Evolutionary conservation across 2,113 vertebrate genomes (phyloP), one percentile per base, ranked within the genome.

Genomic region (Protomyctophum bolini): DNA sequence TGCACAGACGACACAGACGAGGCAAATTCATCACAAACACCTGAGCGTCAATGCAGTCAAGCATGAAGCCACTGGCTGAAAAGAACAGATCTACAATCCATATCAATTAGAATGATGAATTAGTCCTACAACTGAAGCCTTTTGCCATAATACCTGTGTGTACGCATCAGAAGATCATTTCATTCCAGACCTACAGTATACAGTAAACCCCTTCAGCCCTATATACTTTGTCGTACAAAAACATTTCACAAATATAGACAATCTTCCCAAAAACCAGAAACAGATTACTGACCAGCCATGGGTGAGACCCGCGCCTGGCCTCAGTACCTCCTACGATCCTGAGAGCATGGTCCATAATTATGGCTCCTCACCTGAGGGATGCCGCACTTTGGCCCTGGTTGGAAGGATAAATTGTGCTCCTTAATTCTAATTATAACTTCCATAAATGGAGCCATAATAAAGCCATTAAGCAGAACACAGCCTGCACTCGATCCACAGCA

Each of bases 271-370:
- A 21, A 9, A 41, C 15, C 10, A 10, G 14, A 21, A 7, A 21
- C 14, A 29, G 48, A 45, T 45, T 54, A 87, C 87, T 73, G 77
- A 94, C 95, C 89, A 97, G 93, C 95, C 96, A 96, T 0, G 95
- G 95, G 46, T 96, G 93, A 0, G 95, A 91, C 63, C 95, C 94
- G 57, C 91, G 85, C 51, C 86, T 65, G 8, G 90, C 93, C 70
- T 93, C 86, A 1, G 57, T 84, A 33, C 95, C 94, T 52, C 95
- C 95, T 10, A 96, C 91, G 70, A 97, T 93, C 66, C 90, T 90
- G 80, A 94, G 89, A 60, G 92, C 91, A 12, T 75, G 67, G 49
- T 66, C 77, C 47, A 90, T 51, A 0, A 83, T n/a, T n/a, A n/a
- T n/a, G 78, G 67, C 82, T 87, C 58, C 86, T 77, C 15, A 68